Percentiles rank a stretch among this genome's conserved stretches.
Conservation (phyloP, 2,113 vertebrate species). For the Esox niger region DNA sequence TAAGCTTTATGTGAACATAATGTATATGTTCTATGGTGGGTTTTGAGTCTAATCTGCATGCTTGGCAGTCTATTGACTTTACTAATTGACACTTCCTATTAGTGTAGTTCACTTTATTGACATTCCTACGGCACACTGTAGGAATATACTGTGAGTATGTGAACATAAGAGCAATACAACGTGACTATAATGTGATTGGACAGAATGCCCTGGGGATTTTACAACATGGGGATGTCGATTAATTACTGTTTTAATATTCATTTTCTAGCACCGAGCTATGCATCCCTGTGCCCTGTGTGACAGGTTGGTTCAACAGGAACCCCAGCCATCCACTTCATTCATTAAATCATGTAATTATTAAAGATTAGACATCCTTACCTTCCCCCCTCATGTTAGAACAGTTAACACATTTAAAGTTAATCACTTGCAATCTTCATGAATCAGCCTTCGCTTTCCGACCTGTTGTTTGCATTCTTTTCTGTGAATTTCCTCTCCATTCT, state of each 20-base stretch:
- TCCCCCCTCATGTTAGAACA: slow-evolving; percentile 4
- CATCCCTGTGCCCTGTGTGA: slow-evolving; percentile 9
- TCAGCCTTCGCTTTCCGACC: slow-evolving; percentile 3
- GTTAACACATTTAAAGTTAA: slow-evolving; percentile 19
- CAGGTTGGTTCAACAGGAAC: background rate
- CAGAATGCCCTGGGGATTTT: slow-evolving; percentile 17
- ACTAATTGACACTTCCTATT: background rate
- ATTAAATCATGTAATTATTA: slow-evolving; percentile 22
- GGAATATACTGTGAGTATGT: slow-evolving; percentile 11
- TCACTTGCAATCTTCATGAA: slow-evolving; percentile 12
- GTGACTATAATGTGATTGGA: slow-evolving; percentile 20
- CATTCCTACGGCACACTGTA: too few species aligned
- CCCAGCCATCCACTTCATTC: slow-evolving; percentile 19
- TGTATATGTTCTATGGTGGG: too few species aligned
- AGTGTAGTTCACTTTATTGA: background rate
- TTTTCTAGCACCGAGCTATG: slow-evolving; percentile 9
- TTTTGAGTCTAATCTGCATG: background rate
- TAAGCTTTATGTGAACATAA: too few species aligned
- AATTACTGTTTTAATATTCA: slow-evolving; percentile 19
- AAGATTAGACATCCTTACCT: slow-evolving; percentile 8
- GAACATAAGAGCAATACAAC: slow-evolving; percentile 15
- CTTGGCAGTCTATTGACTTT: background rate
- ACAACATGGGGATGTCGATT: slow-evolving; percentile 26
- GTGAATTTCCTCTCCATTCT: background rate
- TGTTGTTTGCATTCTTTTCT: background rate